Evolutionary conservation across 2,113 vertebrate species (phyloP), one percentile per base, ranked within the genome.

Genomic region (Xiphophorus hellerii): DNA sequence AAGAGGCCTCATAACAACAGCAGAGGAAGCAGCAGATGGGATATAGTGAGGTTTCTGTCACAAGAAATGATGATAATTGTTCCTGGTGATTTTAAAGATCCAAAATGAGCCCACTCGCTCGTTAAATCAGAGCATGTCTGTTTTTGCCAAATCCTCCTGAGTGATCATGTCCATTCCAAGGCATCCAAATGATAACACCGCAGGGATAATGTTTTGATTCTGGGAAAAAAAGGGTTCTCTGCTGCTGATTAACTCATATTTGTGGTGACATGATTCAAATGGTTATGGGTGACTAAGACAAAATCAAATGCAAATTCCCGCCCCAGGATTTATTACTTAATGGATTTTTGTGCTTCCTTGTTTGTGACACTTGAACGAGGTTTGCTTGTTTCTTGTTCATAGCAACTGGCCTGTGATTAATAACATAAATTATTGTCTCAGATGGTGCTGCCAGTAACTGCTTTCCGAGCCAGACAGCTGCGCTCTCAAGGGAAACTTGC

Each of bases 381-480:
- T 67, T 28, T 73, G 20, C 29, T 33, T 54, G 62, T 68, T 74
- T 78, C 30, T 11, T 75, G 37, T 58, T 60, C 71, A 60, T 54
- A 64, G 13, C 51, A 61, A 62, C 58, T 65, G 37, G 54, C 67
- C 51, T 74, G 39, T 80, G 60, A 82, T 85, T 61, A 85, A 44
- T 78, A 81, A 30, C 74, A 58, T 60, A 60, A 85, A 87, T 73
- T 33, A 64, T 70, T 35, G 84, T 42, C 70, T 39, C 74, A 68
- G 73, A 7, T 31, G 42, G 12, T n/a, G 5, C 73, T 81, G 71
- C 62, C 14, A 13, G 77, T 71, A 74, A 78, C 66, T 13, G 33
- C 31, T 62, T 63, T 85, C 81, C 80, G 78, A 79, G 72, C 13
- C 33, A 77, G 73, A 80, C 89, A 87, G 87, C 88, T 89, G 89